Evolutionary conservation across 2,888 invertebrate genomes (phyloP), one percentile per base, ranked within the genome.

Genomic region (Amphipoea oculea): DNA sequence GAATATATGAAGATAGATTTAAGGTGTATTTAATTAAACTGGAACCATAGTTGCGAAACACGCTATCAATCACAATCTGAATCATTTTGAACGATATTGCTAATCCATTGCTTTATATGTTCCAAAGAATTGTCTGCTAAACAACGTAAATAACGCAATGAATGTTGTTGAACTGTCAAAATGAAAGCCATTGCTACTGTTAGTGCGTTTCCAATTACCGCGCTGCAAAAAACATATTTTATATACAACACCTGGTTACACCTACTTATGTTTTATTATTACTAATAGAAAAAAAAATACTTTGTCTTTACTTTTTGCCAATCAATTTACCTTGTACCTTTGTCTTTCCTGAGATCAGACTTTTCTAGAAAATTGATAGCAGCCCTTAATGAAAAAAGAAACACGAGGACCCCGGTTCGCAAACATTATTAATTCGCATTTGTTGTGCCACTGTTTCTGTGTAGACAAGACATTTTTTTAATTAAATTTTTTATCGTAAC

Each of bases 401-500:
- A 73, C 75, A 74, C 51, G 14, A 63, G 29, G 71, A 62, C 54
- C 69, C 48, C 14, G 62, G 73, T 73, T 73, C 9, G 71, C 69
- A 78, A 86, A 81, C 84, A 81, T 80, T 74, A 88, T 88, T 88
- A 86, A 86, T 83, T 81, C 77, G 70, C n/a, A 65, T 79, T 77
- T 79, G 81, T 76, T 85, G 85, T 82, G 80, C 73, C 70, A 77
- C 45, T 68, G 80, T 81, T 85, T 77, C 66, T 72, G 63, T 82
- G 75, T 67, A 69, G 69, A 83, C 80, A 82, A 77, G 76, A 76
- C 76, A 84, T n/a, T 79, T 74, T 84, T 70, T 86, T 86, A 88
- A 88, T 89, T 83, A 89, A 84, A 85, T 84, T 85, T 85, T 79
- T 82, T 71, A 76, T 76, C 78, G 79, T 77, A 76, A 86, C 74